phyloP scores from a whole-genome alignment of 1,140 invertebrate genomes.

The Cherax destructor region DNA sequence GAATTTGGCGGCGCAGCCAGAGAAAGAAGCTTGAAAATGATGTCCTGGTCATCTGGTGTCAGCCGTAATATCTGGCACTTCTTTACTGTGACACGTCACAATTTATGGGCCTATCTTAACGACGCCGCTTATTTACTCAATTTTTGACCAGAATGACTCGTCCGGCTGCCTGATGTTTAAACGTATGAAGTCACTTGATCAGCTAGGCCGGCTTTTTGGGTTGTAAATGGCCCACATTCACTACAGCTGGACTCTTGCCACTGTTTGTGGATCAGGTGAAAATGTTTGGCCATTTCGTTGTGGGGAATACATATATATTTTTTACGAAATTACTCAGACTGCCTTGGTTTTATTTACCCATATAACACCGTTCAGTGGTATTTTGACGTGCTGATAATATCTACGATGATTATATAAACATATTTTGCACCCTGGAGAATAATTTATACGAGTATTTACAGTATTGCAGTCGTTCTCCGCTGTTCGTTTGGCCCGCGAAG shows the following conservation, averaged over 20 bases:
- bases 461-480: no score
- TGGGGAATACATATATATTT: no score
- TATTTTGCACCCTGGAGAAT: no score
- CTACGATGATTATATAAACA: no score
- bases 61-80: slow-evolving; percentile 53
- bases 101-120: slow-evolving; percentile 69
- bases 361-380: no score
- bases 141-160: slow-evolving; percentile 63
- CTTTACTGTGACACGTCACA: slow-evolving; percentile 50
- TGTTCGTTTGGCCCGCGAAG: no score
- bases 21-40: slow-evolving; percentile 53
- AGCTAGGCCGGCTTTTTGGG: slow-evolving; percentile 19
- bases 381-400: no score
- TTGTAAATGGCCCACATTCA: slow-evolving; percentile 32
- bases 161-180: slow-evolving; percentile 55
- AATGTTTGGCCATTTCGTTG: neutral
- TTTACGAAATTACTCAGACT: neutral
- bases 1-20: neutral
- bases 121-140: slow-evolving; percentile 68
- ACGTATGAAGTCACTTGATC: slow-evolving; percentile 51
- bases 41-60: slow-evolving; percentile 66
- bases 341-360: neutral
- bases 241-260: slow-evolving; percentile 28
- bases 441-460: no score
- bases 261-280: slow-evolving; percentile 39